Base-by-base conservation (phyloP, 2,113 vertebrate genomes). In the Condylura cristata region DNA sequence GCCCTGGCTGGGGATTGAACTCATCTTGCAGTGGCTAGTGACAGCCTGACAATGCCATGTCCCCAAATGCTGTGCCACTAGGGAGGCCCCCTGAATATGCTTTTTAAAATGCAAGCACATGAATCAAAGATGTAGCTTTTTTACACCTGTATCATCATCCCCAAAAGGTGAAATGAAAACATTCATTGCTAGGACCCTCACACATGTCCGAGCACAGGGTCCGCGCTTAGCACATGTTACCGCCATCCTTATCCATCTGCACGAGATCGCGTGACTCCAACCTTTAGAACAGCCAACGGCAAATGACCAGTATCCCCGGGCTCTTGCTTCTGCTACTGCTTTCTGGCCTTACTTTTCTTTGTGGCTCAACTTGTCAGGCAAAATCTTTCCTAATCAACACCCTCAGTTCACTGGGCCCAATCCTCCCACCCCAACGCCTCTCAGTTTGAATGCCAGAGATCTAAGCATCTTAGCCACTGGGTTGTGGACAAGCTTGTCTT, bases 281-380 rank as follows among this genome's bases (percentile, higher is more conserved):
- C 65, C 63, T 44, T 34, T 17, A 34, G 12, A 70, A 70, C 34
- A 68, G 6, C 32, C 60, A 70, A 11, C 13, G 2, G 16, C 14
- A 26, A 80, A 70, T 2, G 37, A 8, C 34, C 1, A n/a, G 51
- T 5, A 34, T 9, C 16, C 13, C 12, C 16, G 0, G 46, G n/a
- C 5, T 13, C 66, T 51, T 41, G 61, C 8, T 34, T 70, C 76
- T 82, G 32, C 74, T 24, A 1, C 18, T 2, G 1, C 44, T 44
- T 68, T 63, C 84, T 66, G 46, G 34, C 28, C 70, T 58, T 2
- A 4, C 39, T 48, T 30, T 48, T 79, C 61, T 10, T 2, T 0
- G 3, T 0, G 9, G 56, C 34, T 74, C 6, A 32, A 75, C 13
- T 7, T 1, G 0, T 51, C 89, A 24, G 2, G 4, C 20, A 9